Conservation (phyloP, 1,140 invertebrate species). For the Palaemon carinicauda region DNA sequence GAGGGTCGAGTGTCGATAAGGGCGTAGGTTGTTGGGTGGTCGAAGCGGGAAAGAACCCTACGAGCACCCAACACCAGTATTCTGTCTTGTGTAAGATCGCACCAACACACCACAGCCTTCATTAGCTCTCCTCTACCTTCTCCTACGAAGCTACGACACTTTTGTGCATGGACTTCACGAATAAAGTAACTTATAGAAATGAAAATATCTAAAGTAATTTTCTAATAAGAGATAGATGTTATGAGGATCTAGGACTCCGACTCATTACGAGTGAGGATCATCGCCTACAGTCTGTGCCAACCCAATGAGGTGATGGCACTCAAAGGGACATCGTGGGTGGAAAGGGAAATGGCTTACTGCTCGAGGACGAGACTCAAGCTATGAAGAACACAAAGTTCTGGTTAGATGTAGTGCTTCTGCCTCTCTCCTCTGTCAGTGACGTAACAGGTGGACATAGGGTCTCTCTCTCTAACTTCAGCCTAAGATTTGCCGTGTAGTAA, state of each 20-base stretch:
- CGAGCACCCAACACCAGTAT: constrained; percentile 7
- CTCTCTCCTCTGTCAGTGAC: constrained; percentile 15
- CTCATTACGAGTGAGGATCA: neutral
- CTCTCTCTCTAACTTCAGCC: constrained; percentile 36
- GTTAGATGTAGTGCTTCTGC: neutral
- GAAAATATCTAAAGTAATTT: no score
- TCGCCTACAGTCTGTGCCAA: neutral
- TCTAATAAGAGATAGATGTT: no score
- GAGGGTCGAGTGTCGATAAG: constrained; percentile 9
- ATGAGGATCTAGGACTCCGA: neutral
- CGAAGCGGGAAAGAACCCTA: constrained; percentile 11
- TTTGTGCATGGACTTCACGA: neutral
- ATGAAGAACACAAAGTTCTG: no score
- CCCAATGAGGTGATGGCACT: constrained; percentile 16
- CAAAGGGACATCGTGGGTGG: neutral
- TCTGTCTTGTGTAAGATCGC: constrained; percentile 37
- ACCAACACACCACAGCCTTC: constrained; percentile 27
- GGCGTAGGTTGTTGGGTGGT: constrained; percentile 18
- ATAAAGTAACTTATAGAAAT: neutral
- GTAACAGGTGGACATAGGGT: constrained; percentile 47
- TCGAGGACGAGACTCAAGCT: no score
- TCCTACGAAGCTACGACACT: neutral
- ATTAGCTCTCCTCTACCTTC: neutral
- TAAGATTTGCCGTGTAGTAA: constrained; percentile 19
- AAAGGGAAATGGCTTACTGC: neutral